Conservation (phyloP, 2,888 invertebrate species). For the Folsomia manolachei region DNA sequence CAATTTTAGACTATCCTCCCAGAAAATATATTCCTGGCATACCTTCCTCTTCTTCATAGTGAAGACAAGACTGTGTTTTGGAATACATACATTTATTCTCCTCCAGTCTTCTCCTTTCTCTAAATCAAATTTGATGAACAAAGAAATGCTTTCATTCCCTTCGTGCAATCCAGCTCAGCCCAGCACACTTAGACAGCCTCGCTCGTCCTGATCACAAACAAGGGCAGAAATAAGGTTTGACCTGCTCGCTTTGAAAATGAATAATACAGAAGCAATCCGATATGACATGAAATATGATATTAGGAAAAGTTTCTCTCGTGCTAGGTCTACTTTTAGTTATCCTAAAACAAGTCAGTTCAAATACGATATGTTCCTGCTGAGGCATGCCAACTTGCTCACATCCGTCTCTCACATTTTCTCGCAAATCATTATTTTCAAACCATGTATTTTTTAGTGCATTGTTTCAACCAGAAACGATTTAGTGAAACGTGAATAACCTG, state of each 20-base stretch:
- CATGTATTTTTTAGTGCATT: neutral
- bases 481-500: neutral
- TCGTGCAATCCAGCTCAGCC: constrained; percentile 4
- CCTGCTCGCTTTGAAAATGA: constrained; percentile 22
- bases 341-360: neutral
- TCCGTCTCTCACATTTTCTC: constrained; percentile 3
- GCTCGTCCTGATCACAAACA: constrained; percentile 16
- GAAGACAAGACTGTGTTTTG: neutral
- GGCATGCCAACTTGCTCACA: neutral
- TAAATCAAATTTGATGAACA: constrained; percentile 24
- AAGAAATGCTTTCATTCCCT: constrained; percentile 21
- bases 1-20: neutral
- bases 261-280: constrained; percentile 20
- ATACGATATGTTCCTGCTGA: neutral
- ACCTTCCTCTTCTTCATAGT: neutral
- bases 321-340: constrained; percentile 12
- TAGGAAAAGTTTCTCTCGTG: constrained; percentile 10
- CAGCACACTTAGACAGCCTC: too few relatives aligned
- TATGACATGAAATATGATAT: constrained; percentile 22
- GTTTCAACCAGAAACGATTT: constrained; percentile 4
- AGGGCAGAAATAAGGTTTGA: constrained; percentile 14
- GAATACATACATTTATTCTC: neutral
- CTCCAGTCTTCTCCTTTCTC: constrained; percentile 9
- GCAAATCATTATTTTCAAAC: constrained; percentile 12
- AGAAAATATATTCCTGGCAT: neutral